Evolutionary conservation across 2,113 vertebrate species (phyloP).

Genomic region (Hystrix cristata): DNA sequence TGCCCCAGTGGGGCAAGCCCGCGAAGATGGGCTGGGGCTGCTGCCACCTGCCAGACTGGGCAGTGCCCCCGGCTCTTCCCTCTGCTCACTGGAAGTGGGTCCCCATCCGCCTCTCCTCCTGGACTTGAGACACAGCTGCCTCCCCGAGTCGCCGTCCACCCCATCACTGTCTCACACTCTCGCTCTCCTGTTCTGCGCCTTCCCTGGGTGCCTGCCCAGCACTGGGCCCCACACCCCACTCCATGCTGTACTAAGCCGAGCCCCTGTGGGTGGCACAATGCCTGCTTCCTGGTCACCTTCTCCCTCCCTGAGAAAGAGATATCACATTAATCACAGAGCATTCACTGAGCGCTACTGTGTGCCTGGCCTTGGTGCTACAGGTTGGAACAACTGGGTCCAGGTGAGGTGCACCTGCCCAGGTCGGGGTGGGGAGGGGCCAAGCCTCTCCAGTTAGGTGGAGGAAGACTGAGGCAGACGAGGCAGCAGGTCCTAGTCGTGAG

Average conservation of each 20-base stretch:
- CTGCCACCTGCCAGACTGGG: neutral
- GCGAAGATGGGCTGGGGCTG: fast-evolving
- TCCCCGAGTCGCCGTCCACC: neutral
- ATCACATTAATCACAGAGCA: neutral
- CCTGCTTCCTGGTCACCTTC: fast-evolving
- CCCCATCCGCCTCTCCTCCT: neutral
- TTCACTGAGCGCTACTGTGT: neutral
- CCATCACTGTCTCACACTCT: fast-evolving
- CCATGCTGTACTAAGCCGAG: neutral
- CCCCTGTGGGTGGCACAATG: neutral
- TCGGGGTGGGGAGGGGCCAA: neutral
- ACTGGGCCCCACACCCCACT: neutral
- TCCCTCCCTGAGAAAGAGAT: neutral
- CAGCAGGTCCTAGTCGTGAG: neutral
- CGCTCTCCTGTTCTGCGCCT: neutral
- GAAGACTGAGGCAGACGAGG: neutral
- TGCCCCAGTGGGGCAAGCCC: neutral
- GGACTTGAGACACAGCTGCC: neutral
- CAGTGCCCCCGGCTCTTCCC: fast-evolving
- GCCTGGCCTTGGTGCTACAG: neutral
- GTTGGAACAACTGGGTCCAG: neutral
- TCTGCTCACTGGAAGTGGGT: neutral
- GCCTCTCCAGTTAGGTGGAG: neutral
- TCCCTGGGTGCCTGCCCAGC: neutral
- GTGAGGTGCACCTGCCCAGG: neutral